These are phyloP conservation scores for Leptinotarsa undecemlineata DNA, from an alignment of 1,140 invertebrate genomes.

Conservation along the genomic window DNA sequence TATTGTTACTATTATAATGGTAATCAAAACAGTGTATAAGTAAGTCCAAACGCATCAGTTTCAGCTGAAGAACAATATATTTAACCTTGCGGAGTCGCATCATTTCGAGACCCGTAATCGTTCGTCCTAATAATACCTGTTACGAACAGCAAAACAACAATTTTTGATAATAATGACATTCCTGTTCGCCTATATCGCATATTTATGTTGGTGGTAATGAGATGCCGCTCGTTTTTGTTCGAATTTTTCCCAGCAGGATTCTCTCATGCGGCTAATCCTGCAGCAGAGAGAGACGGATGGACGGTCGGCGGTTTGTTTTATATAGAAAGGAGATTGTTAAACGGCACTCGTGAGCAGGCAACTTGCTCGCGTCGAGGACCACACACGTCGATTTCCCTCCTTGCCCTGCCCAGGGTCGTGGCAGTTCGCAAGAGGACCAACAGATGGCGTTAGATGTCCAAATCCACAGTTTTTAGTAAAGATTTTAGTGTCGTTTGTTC, in stretches of 20 bases:
- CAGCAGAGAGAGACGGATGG: constrained; percentile 9
- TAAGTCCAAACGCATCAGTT: not conserved
- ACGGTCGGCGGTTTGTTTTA: constrained; percentile 23
- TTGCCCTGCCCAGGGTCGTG: not conserved
- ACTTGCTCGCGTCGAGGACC: constrained; percentile 26
- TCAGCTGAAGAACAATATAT: not conserved
- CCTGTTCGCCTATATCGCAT: constrained; percentile 18
- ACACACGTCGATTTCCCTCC: constrained; percentile 20
- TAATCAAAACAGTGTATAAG: too few relatives aligned
- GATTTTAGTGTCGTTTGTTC: too few relatives aligned
- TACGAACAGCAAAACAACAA: constrained; percentile 24
- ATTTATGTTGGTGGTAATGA: constrained; percentile 28
- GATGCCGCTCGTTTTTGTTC: constrained; percentile 28
- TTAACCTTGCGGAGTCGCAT: not conserved
- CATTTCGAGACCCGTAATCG: not conserved
- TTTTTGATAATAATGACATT: constrained; percentile 29
- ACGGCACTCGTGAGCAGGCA: constrained; percentile 30
- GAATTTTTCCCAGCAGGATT: constrained; percentile 26
- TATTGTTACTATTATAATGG: too few relatives aligned
- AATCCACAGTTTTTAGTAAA: not conserved
- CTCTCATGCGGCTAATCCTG: constrained; percentile 16
- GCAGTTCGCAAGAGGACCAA: constrained; percentile 9
- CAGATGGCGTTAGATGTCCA: constrained; percentile 12
- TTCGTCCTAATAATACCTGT: constrained; percentile 13
- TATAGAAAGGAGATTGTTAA: constrained; percentile 28